Evolutionary conservation across 2,797 vertebrate genomes (phyloP).

Genomic region (Neoniphon sammara): DNA sequence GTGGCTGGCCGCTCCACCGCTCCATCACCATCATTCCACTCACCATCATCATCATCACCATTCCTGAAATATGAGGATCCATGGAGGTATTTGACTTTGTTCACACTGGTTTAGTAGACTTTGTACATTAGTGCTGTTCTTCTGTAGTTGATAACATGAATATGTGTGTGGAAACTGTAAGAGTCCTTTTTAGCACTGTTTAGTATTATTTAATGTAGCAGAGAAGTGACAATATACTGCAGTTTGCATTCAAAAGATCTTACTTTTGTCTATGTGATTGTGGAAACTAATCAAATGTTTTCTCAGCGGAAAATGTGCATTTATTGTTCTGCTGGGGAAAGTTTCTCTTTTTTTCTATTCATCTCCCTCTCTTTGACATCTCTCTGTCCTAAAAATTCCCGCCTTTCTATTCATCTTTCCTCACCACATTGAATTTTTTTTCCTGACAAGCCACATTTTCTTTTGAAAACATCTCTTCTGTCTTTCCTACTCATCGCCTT

Average conservation of each 20-base stretch:
- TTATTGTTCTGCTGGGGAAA: constrained; percentile 9
- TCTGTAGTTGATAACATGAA: constrained; percentile 3
- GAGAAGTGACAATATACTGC: constrained; percentile 1
- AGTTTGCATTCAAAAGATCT: not conserved
- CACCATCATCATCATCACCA: constrained; percentile 35
- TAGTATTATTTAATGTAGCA: not conserved
- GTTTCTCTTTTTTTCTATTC: not conserved
- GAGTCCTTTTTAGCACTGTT: not conserved
- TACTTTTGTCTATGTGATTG: constrained; percentile 3
- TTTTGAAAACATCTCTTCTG: not conserved
- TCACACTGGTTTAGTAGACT: not conserved
- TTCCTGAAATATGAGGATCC: constrained; percentile 73
- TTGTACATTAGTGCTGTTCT: not conserved
- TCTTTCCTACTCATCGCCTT: not conserved
- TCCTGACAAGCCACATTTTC: constrained; percentile 1
- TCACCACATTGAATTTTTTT: not conserved
- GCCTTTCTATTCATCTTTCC: not conserved
- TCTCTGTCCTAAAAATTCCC: not conserved
- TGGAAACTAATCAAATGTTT: not conserved
- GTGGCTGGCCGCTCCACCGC: constrained; percentile 68
- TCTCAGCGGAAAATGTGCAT: constrained; percentile 4
- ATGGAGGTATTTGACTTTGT: constrained; percentile 72
- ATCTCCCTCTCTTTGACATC: not conserved
- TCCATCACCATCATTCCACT: constrained; percentile 17
- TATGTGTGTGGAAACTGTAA: not conserved